Percentiles rank a stretch among this genome's conserved stretches.
phyloP scores from a whole-genome alignment of 2,113 vertebrate genomes.

The Sinocyclocheilus anshuiensis region DNA sequence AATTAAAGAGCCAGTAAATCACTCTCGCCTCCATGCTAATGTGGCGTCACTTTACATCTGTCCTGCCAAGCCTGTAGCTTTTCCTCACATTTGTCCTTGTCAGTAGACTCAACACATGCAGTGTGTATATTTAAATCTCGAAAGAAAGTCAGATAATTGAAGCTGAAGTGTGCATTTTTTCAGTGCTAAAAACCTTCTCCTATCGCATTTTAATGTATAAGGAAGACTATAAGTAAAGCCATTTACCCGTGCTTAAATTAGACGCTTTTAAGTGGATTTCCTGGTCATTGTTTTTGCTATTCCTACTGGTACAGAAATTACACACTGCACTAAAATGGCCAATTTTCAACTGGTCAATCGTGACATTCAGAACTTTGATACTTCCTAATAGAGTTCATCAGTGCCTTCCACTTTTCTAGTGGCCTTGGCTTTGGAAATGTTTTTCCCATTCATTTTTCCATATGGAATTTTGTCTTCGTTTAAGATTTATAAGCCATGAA shows the following conservation, averaged over 20 bases:
- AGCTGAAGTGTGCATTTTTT: not conserved
- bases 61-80: conserved; percentile 20
- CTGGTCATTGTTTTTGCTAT: not conserved
- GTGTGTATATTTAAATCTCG: not conserved
- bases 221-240: not conserved
- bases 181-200: not conserved
- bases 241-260: not conserved
- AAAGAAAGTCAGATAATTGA: not conserved
- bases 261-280: not conserved
- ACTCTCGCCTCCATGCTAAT: conserved; percentile 14
- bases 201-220: not conserved
- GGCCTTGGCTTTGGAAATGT: not conserved
- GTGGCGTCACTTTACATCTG: conserved; percentile 2
- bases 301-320: not conserved
- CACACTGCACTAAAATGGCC: not conserved
- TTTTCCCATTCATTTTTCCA: not conserved
- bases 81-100: not conserved
- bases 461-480: not conserved
- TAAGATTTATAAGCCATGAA: not conserved
- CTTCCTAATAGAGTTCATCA: not conserved
- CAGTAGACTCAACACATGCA: not conserved
- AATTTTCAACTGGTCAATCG: not conserved
- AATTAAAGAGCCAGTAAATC: conserved; percentile 42
- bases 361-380: not conserved
- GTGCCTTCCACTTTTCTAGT: not conserved